Evolutionary conservation across 2,113 vertebrate species (phyloP).

Genomic region (Candoia aspera): DNA sequence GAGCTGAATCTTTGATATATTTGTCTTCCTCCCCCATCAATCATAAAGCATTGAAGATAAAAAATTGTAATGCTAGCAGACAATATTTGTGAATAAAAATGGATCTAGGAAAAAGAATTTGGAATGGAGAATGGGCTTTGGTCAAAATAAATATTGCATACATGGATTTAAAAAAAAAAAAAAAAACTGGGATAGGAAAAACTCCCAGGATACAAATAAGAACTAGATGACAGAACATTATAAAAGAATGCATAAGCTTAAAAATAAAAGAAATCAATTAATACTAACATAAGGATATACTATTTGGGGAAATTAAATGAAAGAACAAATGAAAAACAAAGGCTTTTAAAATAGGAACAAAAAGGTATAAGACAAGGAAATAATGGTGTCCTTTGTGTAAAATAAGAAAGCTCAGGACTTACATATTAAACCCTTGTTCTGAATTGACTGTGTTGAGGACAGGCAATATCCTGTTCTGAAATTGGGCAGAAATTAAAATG

Average conservation of each 20-base stretch:
- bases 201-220: not conserved
- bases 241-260: not conserved
- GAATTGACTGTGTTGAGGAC: slow-evolving; percentile 44
- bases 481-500: slow-evolving; percentile 69
- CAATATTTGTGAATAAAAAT: not conserved
- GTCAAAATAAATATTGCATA: not conserved
- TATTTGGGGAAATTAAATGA: not conserved
- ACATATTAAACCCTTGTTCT: slow-evolving; percentile 28
- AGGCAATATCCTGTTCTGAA: slow-evolving; percentile 64
- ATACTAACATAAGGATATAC: not conserved
- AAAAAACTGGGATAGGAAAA: not conserved
- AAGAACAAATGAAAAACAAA: slow-evolving; percentile 15
- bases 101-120: not conserved
- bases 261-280: not conserved
- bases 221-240: not conserved
- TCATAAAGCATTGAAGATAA: not conserved
- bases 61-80: not conserved
- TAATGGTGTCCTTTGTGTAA: not conserved
- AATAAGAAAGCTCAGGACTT: slow-evolving; percentile 47
- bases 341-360: not conserved
- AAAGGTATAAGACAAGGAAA: not conserved
- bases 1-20: not conserved
- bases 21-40: not conserved
- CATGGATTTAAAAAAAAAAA: not conserved
- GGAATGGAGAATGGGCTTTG: not conserved